phyloP scores from a whole-genome alignment of 2,797 vertebrate species.

The Mormyrus hasselquistii region DNA sequence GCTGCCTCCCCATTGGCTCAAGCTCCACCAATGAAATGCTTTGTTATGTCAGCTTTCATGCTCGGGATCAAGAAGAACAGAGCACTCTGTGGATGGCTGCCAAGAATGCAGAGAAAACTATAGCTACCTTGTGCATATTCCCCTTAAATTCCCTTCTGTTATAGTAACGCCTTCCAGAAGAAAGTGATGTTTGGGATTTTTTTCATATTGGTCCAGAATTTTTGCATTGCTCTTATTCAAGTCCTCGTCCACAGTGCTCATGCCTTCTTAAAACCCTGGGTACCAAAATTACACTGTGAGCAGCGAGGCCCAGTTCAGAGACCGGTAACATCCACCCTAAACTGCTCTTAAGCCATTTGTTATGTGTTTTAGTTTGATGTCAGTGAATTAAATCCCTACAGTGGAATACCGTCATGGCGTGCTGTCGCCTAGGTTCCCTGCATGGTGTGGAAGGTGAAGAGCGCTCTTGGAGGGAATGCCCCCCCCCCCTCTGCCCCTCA shows the following conservation, averaged over 20 bases:
- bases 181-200: background rate
- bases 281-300: background rate
- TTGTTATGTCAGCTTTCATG: background rate
- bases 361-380: background rate
- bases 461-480: background rate
- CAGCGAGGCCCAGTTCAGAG: background rate
- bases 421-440: background rate
- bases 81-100: background rate
- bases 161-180: background rate
- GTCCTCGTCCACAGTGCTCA: background rate
- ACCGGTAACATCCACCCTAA: background rate
- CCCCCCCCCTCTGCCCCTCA: background rate
- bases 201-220: background rate
- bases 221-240: background rate
- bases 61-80: background rate
- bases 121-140: background rate
- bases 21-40: background rate
- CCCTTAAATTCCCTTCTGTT: background rate
- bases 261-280: background rate
- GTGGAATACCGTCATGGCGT: background rate
- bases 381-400: background rate
- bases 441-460: background rate
- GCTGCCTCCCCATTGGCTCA: background rate
- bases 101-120: background rate
- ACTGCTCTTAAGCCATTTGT: background rate